These are phyloP conservation scores for Xestia xanthographa DNA, from an alignment of 2,888 invertebrate species.

Conservation along the genomic window DNA sequence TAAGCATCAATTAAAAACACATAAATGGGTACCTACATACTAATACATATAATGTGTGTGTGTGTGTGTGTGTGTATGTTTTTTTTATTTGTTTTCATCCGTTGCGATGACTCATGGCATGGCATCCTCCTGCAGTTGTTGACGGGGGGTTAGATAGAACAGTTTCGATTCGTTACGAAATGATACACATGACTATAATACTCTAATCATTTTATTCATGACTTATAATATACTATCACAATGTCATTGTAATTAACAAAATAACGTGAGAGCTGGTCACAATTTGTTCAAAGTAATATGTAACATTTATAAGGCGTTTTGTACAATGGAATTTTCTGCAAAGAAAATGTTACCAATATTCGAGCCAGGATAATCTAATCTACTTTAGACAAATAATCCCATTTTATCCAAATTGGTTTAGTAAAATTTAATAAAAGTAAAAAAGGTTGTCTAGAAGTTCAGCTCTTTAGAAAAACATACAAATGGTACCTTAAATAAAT, in stretches of 20 bases:
- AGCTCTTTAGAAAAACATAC: slow-evolving; percentile 19
- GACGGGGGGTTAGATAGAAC: no score
- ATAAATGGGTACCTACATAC: no score
- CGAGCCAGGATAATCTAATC: not conserved
- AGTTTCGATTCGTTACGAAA: not conserved
- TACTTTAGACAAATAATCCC: not conserved
- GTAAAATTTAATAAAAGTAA: not conserved
- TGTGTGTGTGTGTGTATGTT: no score
- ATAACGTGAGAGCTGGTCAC: slow-evolving; percentile 30
- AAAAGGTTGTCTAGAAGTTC: not conserved
- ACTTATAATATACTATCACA: slow-evolving; percentile 80
- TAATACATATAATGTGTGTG: no score
- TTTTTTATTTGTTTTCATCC: no score
- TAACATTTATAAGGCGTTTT: not conserved
- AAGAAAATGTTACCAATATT: not conserved
- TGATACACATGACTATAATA: slow-evolving; percentile 5
- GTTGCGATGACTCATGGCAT: not conserved
- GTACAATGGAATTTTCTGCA: not conserved
- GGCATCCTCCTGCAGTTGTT: not conserved
- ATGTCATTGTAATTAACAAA: slow-evolving; percentile 66
- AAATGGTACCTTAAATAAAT: slow-evolving; percentile 46
- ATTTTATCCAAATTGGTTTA: not conserved
- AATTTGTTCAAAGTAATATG: not conserved
- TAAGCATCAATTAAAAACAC: no score
- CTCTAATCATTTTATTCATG: slow-evolving; percentile 63